Conservation (phyloP, 1,140 invertebrate species). For the Habropoda laboriosa region DNA sequence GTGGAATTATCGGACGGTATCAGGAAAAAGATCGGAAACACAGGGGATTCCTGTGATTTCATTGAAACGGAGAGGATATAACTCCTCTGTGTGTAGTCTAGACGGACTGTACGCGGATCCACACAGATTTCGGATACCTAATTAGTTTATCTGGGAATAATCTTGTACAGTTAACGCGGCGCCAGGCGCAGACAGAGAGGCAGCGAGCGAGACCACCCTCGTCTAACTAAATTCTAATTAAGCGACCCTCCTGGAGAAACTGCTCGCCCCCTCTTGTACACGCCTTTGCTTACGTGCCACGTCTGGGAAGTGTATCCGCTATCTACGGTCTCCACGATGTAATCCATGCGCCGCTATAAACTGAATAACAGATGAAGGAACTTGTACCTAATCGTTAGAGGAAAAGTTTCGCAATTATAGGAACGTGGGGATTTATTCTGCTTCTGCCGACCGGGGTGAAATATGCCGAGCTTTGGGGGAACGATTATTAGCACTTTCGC, state of each 20-base stretch:
- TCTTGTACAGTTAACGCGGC: slow-evolving; percentile 64
- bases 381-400: slow-evolving; percentile 6
- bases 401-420: slow-evolving; percentile 6
- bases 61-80: neutral
- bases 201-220: slow-evolving; percentile 8
- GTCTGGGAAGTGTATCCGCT: slow-evolving; percentile 35
- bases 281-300: slow-evolving; percentile 38
- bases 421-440: neutral
- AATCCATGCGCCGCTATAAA: slow-evolving; percentile 28
- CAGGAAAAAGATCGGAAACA: neutral
- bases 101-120: slow-evolving; percentile 42
- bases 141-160: slow-evolving; percentile 70
- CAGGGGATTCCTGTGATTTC: neutral
- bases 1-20: neutral
- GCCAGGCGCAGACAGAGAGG: slow-evolving; percentile 10
- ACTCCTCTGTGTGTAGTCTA: neutral
- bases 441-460: neutral
- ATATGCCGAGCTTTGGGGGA: neutral
- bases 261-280: slow-evolving; percentile 40
- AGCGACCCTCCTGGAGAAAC: slow-evolving; percentile 54
- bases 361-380: slow-evolving; percentile 33
- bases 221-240: slow-evolving; percentile 71
- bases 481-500: neutral
- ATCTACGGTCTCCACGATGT: slow-evolving; percentile 19
- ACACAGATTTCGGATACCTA: slow-evolving; percentile 63